Percentiles rank a stretch among this genome's conserved stretches.
phyloP scores from a whole-genome alignment of 2,797 vertebrate genomes.

The Sebastes baramenuke region DNA sequence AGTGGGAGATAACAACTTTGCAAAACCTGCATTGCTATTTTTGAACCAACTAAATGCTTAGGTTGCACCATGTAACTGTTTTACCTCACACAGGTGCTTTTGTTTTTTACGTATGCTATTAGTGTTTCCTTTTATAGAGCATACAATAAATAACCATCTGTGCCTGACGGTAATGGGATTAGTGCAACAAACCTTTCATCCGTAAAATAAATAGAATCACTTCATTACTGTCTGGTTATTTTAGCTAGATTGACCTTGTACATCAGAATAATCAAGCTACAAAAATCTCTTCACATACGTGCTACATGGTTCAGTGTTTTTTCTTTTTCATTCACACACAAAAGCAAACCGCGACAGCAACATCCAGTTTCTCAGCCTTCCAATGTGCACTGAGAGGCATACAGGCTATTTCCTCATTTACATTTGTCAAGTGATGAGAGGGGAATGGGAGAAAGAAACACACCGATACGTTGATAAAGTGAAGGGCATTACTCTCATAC shows the following conservation, averaged over 20 bases:
- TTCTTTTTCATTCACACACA: neutral
- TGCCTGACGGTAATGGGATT: neutral
- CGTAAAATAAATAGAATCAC: neutral
- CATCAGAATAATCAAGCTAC: neutral
- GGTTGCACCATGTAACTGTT: neutral
- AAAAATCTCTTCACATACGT: neutral
- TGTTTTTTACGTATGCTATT: neutral
- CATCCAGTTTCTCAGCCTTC: constrained; percentile 8
- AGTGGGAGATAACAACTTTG: neutral
- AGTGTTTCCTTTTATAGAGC: neutral
- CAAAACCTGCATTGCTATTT: constrained; percentile 4
- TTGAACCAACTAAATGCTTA: neutral
- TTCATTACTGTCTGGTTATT: neutral
- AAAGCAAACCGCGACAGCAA: neutral
- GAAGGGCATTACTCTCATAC: constrained; percentile 71
- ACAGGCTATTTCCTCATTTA: constrained; percentile 59
- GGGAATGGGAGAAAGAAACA: constrained; percentile 51
- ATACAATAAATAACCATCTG: constrained; percentile 6
- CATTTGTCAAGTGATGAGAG: constrained; percentile 64
- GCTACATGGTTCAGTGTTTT: neutral
- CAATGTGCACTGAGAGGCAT: neutral
- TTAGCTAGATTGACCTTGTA: neutral
- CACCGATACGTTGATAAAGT: constrained; percentile 73
- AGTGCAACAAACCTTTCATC: neutral
- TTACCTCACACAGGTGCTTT: neutral